Evolutionary conservation across 2,797 vertebrate genomes (phyloP), one percentile per base, ranked within the genome.

Genomic region (Lepus oiostolus): DNA sequence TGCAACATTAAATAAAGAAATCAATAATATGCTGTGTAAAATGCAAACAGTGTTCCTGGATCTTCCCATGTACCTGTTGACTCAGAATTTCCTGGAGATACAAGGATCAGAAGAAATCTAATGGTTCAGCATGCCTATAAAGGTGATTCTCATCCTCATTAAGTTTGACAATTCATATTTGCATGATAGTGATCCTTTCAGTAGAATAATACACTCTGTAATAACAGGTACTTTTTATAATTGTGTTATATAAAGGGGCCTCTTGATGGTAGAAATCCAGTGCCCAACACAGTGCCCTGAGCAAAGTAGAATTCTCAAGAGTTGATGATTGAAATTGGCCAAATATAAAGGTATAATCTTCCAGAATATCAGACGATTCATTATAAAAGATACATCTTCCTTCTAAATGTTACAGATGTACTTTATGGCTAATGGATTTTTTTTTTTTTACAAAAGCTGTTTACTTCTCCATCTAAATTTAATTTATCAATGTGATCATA

Each of bases 401-500:
- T 60, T 93, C 72, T 65, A 77, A 77, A 90, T 80, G 21, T 79
- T 72, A 74, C 65, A 76, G 6, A 77, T 76, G 5, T 42, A 75
- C n/a, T 91, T 17, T 11, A 6, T 52, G 67, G 47, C 88, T 93
- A 71, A 60, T 90, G 35, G 81, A 88, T 17, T 52, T 35, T 24
- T 58, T 80, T 6, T 32, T 6, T 32, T 90, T 90, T 32, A 47
- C 30, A 52, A 77, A 92, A 77, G 42, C 10, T 17, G 30, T 76
- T 79, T 91, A 92, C 47, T 50, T 91, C 62, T 96, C 91, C 62
- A 90, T 63, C 38, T 87, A 89, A 90, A 93, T 94, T 85, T 76
- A 90, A 96, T 88, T 95, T 88, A 81, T 54, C 95, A 70, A 50
- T 93, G 22, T 50, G 95, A 85, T 93, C 54, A 63, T 26, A 76